These are phyloP conservation scores for Schizopygopsis malacanthus DNA, from an alignment of 2,797 vertebrate genomes.

Conservation along the genomic window DNA sequence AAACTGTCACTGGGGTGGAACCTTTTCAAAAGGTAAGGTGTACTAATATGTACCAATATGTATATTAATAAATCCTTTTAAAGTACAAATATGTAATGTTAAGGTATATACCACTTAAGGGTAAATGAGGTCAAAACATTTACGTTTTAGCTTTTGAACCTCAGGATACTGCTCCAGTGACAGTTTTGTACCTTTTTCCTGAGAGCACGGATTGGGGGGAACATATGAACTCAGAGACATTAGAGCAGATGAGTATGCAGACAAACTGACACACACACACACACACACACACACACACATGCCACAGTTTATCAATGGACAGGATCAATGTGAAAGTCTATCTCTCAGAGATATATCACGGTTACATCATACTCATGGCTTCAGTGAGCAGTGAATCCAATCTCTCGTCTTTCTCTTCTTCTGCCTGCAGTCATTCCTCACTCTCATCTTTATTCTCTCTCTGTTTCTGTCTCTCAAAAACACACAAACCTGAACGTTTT, in stretches of 20 bases:
- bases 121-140: neutral
- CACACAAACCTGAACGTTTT: neutral
- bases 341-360: constrained; percentile 17
- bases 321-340: constrained; percentile 9
- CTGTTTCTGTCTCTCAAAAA: neutral
- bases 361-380: constrained; percentile 49
- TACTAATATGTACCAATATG: neutral
- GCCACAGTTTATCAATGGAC: constrained; percentile 13
- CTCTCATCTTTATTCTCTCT: constrained; percentile 14
- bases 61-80: neutral
- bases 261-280: neutral
- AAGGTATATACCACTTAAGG: neutral
- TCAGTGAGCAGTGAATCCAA: neutral
- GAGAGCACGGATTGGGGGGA: neutral
- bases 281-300: constrained; percentile 7
- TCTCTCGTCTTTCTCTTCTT: constrained; percentile 14
- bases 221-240: neutral
- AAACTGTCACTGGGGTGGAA: neutral
- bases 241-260: neutral
- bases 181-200: neutral
- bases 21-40: neutral
- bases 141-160: neutral
- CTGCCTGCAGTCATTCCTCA: neutral
- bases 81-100: neutral
- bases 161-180: neutral